Percentiles rank a stretch among this genome's conserved stretches.
Conservation (phyloP, 2,113 vertebrate genomes). For the Diadophis punctatus region DNA sequence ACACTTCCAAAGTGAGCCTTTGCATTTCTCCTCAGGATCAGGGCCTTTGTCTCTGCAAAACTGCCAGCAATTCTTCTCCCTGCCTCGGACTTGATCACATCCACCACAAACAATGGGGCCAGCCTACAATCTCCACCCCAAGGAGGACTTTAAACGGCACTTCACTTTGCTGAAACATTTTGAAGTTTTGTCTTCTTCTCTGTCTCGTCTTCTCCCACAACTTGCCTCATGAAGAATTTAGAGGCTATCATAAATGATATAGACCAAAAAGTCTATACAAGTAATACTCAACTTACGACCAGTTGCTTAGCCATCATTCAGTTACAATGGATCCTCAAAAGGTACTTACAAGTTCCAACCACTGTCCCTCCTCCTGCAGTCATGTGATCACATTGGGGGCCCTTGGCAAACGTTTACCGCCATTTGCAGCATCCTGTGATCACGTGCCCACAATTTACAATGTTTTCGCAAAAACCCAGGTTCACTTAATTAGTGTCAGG, state of each 20-base stretch:
- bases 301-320: too few species aligned
- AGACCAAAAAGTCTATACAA: background rate
- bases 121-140: background rate
- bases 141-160: background rate
- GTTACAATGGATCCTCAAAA: too few species aligned
- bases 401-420: too few species aligned
- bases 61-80: background rate
- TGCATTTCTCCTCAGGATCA: background rate
- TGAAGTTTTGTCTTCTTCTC: background rate
- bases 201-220: background rate
- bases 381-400: too few species aligned
- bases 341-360: too few species aligned
- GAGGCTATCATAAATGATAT: background rate
- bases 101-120: background rate
- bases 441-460: too few species aligned
- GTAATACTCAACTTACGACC: too few species aligned
- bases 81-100: background rate
- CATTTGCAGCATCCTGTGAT: too few species aligned
- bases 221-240: background rate
- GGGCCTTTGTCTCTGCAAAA: background rate
- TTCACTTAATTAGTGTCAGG: too few species aligned
- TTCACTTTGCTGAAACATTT: background rate
- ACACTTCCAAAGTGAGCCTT: background rate
- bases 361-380: too few species aligned
- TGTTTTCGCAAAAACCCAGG: too few species aligned